Percentiles rank a stretch among this genome's conserved stretches.
These are phyloP conservation scores for Plodia interpunctella DNA, from an alignment of 1,140 invertebrate species.

Conservation along the genomic window DNA sequence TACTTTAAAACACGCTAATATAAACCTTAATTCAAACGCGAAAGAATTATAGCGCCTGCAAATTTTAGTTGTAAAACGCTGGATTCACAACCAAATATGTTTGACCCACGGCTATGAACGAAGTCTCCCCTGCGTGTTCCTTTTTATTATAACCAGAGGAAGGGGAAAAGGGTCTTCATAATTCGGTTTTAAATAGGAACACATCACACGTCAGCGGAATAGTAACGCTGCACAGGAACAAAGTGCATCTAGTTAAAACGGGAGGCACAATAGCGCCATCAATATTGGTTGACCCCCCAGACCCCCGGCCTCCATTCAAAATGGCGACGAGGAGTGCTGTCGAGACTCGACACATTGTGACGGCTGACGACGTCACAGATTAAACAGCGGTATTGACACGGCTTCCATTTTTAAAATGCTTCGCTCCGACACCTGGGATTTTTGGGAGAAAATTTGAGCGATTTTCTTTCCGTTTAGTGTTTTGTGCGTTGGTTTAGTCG, in stretches of 20 bases:
- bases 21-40: slow-evolving; percentile 17
- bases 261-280: slow-evolving; percentile 53
- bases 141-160: neutral
- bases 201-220: slow-evolving; percentile 56
- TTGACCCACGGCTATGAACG: slow-evolving; percentile 24
- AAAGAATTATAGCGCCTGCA: slow-evolving; percentile 22
- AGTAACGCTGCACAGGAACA: slow-evolving; percentile 44
- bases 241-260: slow-evolving; percentile 59
- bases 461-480: no score
- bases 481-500: no score
- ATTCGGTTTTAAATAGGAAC: slow-evolving; percentile 41
- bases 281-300: slow-evolving; percentile 41
- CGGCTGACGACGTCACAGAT: slow-evolving; percentile 12
- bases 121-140: slow-evolving; percentile 4
- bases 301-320: slow-evolving; percentile 24
- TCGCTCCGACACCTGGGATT: neutral
- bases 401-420: slow-evolving; percentile 4
- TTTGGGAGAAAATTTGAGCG: no score
- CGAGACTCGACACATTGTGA: slow-evolving; percentile 27
- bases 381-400: slow-evolving; percentile 7
- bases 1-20: slow-evolving; percentile 20
- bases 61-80: slow-evolving; percentile 22
- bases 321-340: slow-evolving; percentile 29
- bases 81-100: neutral
- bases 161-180: slow-evolving; percentile 27